phyloP scores from a whole-genome alignment of 2,797 vertebrate species.

The Nyctibius grandis region DNA sequence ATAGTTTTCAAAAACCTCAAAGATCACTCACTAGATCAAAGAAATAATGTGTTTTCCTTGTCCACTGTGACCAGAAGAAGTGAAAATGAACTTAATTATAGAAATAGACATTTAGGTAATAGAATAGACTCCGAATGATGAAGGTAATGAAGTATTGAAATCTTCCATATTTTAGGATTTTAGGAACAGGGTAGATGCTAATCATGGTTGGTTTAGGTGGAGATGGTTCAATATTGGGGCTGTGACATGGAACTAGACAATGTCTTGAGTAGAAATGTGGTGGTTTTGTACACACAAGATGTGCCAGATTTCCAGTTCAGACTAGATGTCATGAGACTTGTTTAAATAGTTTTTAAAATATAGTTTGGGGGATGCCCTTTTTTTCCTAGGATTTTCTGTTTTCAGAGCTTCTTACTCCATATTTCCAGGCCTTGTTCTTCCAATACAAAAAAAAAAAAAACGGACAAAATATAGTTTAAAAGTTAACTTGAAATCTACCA shows the following conservation, averaged over 20 bases:
- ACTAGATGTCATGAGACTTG: background rate
- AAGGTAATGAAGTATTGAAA: background rate
- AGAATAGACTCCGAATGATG: background rate
- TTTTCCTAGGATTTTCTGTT: background rate
- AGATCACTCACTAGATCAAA: background rate
- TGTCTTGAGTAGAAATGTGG: background rate
- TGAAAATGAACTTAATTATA: background rate
- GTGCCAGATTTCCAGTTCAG: background rate
- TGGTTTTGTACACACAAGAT: background rate
- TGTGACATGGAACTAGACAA: background rate
- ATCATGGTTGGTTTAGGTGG: background rate
- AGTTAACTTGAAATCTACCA: background rate
- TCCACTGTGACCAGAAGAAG: background rate
- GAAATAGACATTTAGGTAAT: background rate
- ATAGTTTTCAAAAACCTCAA: background rate
- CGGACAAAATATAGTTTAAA: background rate
- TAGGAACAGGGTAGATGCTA: background rate
- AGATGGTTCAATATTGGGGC: background rate
- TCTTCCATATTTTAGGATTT: background rate
- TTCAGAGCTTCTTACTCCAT: background rate
- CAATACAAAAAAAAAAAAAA: background rate
- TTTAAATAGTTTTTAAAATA: background rate
- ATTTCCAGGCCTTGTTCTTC: background rate
- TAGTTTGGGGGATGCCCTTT: background rate
- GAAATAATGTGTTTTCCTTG: background rate